Percentiles rank a stretch among this genome's conserved stretches.
Evolutionary conservation across 2,113 vertebrate genomes (phyloP).

Genomic region (Dendrocopos noguchii): DNA sequence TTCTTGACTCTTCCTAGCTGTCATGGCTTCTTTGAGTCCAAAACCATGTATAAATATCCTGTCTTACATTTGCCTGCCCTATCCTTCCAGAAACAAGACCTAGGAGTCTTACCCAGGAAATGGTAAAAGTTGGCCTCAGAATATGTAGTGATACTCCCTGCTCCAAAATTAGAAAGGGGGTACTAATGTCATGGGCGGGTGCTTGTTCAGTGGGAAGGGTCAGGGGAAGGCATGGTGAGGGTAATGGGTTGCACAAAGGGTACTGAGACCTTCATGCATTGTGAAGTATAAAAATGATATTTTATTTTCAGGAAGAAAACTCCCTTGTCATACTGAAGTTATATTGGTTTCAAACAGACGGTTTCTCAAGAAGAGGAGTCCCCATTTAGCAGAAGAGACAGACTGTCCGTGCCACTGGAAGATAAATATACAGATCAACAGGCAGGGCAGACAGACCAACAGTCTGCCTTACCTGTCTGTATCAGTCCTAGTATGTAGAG

Average conservation of each 20-base stretch:
- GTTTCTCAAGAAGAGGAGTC: neutral
- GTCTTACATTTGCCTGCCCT: accelerated
- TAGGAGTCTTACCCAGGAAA: neutral
- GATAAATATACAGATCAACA: neutral
- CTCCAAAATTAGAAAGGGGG: neutral
- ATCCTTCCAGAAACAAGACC: neutral
- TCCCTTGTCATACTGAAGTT: neutral
- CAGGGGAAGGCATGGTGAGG: neutral
- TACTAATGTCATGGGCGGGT: neutral
- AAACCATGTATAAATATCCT: neutral
- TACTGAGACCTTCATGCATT: neutral
- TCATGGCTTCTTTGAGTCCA: neutral
- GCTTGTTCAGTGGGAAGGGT: neutral
- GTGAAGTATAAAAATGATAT: neutral
- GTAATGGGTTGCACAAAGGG: neutral
- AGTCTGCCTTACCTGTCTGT: neutral
- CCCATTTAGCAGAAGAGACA: neutral
- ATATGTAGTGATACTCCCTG: neutral
- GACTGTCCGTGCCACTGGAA: neutral
- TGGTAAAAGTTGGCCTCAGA: neutral
- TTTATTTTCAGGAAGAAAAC: neutral
- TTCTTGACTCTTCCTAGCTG: neutral
- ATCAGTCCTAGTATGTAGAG: neutral
- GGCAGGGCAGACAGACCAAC: neutral
- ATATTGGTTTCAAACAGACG: neutral